These are phyloP conservation scores for Fabriciana adippe DNA, from an alignment of 2,888 invertebrate species.

Conservation along the genomic window DNA sequence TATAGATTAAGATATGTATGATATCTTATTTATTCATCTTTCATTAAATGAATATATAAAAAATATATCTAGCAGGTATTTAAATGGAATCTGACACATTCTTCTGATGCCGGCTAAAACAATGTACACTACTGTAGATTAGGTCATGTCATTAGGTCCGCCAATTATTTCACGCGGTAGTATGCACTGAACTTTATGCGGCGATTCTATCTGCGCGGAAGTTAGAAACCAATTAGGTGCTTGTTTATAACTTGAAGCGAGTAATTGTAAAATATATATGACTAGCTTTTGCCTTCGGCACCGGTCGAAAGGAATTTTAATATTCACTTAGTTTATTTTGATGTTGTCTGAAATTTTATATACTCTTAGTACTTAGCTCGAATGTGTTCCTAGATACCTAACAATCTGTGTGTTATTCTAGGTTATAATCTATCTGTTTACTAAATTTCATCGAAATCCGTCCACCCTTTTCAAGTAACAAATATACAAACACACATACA, in stretches of 20 bases:
- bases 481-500: no score
- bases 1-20: no score
- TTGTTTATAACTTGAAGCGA: constrained; percentile 49
- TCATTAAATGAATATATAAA: no score
- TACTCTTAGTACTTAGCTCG: no score
- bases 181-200: constrained; percentile 32
- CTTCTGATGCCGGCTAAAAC: background rate
- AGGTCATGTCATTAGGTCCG: constrained; percentile 16
- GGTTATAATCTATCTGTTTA: no score
- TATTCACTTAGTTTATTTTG: background rate
- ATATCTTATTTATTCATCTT: no score
- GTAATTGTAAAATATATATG: constrained; percentile 32
- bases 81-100: no score
- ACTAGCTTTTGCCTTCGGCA: constrained; percentile 2
- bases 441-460: no score
- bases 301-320: background rate
- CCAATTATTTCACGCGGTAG: constrained; percentile 26
- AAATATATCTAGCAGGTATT: no score
- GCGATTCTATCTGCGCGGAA: constrained; percentile 47
- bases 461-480: no score
- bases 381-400: no score
- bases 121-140: background rate
- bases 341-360: background rate
- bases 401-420: no score
- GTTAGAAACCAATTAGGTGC: constrained; percentile 51